Evolutionary conservation across 2,797 vertebrate species (phyloP).

Genomic region (Pangasius larnaudii): DNA sequence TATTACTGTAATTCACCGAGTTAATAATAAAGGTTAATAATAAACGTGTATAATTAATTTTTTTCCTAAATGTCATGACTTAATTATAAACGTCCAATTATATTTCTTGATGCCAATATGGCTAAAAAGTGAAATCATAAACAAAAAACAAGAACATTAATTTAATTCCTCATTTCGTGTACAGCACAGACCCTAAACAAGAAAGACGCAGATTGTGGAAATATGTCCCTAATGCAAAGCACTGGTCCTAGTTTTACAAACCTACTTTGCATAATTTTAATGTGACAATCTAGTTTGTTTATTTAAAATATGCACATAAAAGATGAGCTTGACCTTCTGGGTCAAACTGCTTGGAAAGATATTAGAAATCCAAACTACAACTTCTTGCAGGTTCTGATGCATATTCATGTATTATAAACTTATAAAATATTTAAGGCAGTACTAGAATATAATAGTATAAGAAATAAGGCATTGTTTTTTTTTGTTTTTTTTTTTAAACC

Average conservation of each 20-base stretch:
- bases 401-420: background rate
- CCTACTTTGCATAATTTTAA: constrained; percentile 54
- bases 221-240: constrained; percentile 46
- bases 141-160: background rate
- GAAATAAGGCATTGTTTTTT: background rate
- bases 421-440: background rate
- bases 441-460: background rate
- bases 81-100: background rate
- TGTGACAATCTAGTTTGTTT: constrained; percentile 48
- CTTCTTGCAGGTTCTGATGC: constrained; percentile 6
- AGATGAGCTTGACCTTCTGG: constrained; percentile 18
- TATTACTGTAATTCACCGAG: background rate
- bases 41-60: background rate
- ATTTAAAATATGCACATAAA: constrained; percentile 37
- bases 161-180: background rate
- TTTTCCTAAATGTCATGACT: background rate
- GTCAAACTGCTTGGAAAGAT: constrained; percentile 35
- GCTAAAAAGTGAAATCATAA: background rate
- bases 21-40: constrained; percentile 13
- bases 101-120: background rate
- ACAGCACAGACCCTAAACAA: background rate
- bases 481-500: background rate
- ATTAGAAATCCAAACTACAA: constrained; percentile 12
- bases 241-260: constrained; percentile 44
- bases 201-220: background rate